Conservation (phyloP, 2,888 invertebrate genomes). For the Dusona sp. region DNA sequence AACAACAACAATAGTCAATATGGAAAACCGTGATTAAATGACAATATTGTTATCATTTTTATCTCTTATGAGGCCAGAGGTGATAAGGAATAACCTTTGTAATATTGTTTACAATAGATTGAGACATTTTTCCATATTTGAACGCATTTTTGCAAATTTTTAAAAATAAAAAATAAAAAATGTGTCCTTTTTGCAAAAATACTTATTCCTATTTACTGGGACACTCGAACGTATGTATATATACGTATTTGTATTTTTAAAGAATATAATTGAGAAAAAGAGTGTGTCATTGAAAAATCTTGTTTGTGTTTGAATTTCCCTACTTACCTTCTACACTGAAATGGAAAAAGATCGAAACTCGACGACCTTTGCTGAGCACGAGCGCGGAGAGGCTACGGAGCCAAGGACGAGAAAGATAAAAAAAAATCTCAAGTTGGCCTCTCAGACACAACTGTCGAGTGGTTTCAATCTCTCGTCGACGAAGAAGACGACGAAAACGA, state of each 20-base stretch:
- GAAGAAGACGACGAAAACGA: not conserved
- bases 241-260: slow-evolving; percentile 42
- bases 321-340: slow-evolving; percentile 19
- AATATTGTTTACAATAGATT: slow-evolving; percentile 50
- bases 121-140: not conserved
- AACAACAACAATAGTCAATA: too few species aligned
- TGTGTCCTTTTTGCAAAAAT: not conserved
- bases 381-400: not conserved
- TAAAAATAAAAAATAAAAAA: not conserved
- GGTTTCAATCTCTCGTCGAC: slow-evolving; percentile 37
- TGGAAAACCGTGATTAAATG: slow-evolving; percentile 7
- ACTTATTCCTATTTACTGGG: slow-evolving; percentile 2
- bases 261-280: slow-evolving; percentile 27
- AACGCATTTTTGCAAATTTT: not conserved
- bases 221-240: not conserved
- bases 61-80: slow-evolving; percentile 20
- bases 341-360: slow-evolving; percentile 5
- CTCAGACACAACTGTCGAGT: slow-evolving; percentile 37
- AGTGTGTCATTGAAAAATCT: not conserved
- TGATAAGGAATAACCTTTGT: slow-evolving; percentile 23
- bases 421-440: slow-evolving; percentile 44
- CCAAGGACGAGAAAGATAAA: slow-evolving; percentile 35
- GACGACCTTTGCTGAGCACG: slow-evolving; percentile 13
- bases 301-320: slow-evolving; percentile 17
- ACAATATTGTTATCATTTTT: slow-evolving; percentile 34